Evolutionary conservation across 2,888 invertebrate genomes (phyloP).

Genomic region (Epinotia nisella): DNA sequence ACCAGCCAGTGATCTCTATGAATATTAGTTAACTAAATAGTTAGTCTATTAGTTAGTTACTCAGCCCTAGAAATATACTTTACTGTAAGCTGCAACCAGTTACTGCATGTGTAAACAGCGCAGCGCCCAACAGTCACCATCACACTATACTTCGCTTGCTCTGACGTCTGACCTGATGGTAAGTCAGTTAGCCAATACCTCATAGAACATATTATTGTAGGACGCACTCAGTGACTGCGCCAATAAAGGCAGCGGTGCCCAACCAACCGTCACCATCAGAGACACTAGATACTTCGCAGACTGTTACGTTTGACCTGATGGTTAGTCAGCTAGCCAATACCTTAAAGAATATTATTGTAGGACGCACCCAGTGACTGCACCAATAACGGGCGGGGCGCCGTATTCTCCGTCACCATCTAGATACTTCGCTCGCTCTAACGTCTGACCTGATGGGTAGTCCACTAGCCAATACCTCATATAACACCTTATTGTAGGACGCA

Average conservation of each 20-base stretch:
- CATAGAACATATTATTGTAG: not conserved
- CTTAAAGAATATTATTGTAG: not conserved
- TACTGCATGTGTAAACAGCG: no score
- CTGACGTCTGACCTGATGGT: not conserved
- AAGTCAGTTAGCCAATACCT: not conserved
- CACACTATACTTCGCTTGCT: not conserved
- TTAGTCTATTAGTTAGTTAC: no score
- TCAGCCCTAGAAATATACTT: not conserved
- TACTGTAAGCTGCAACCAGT: not conserved
- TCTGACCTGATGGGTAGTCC: no score
- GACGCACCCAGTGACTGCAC: not conserved
- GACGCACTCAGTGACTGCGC: not conserved
- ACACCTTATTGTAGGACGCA: no score
- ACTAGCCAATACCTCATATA: no score
- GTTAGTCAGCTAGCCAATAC: not conserved
- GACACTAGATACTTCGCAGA: no score
- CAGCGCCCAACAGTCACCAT: not conserved
- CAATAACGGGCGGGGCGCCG: not conserved
- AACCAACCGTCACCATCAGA: not conserved
- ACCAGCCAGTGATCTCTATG: no score
- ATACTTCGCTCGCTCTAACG: no score
- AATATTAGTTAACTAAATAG: no score
- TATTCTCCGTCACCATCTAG: not conserved
- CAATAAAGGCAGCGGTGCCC: not conserved
- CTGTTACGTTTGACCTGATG: no score